Evolutionary conservation across 2,797 vertebrate genomes (phyloP).

Genomic region (Bucorvus abyssinicus): DNA sequence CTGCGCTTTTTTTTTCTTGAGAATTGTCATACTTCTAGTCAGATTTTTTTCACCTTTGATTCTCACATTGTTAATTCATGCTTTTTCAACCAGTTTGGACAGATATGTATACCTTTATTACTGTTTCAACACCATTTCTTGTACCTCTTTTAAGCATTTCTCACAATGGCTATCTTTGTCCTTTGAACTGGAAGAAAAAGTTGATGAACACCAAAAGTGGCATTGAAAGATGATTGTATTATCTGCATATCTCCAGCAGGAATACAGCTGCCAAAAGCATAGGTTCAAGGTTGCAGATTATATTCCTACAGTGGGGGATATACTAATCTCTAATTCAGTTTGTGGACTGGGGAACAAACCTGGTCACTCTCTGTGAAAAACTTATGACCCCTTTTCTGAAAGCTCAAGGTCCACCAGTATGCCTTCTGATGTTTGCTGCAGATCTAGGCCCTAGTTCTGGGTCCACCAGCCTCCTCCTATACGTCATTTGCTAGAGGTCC

Average conservation of each 20-base stretch:
- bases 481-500: background rate
- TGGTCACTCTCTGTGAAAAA: background rate
- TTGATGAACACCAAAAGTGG: background rate
- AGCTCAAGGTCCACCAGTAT: background rate
- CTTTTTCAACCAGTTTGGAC: background rate
- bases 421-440: background rate
- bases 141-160: background rate
- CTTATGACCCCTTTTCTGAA: background rate
- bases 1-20: accelerated
- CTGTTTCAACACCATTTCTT: background rate
- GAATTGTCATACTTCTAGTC: background rate
- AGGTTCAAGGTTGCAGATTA: background rate
- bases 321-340: background rate
- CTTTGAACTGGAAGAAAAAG: background rate
- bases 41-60: background rate
- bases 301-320: background rate
- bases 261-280: background rate
- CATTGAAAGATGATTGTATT: background rate
- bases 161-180: background rate
- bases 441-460: background rate
- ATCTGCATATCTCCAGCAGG: background rate
- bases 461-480: background rate
- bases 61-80: background rate
- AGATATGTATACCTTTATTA: background rate
- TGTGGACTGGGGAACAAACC: background rate